These are phyloP conservation scores for Argynnis bischoffii DNA, from an alignment of 2,888 invertebrate species.

Conservation along the genomic window DNA sequence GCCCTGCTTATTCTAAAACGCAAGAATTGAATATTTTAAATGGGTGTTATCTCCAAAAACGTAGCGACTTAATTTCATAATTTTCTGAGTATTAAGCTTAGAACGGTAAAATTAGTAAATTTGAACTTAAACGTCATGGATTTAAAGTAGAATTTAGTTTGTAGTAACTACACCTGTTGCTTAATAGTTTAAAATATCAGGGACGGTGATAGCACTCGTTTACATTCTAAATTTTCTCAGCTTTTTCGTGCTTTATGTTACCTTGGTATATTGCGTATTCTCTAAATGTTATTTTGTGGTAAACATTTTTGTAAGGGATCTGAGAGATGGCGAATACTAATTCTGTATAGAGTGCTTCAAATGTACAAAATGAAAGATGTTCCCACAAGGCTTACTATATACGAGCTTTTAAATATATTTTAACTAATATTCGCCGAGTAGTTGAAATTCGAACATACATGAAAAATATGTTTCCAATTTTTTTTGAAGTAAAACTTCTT, in stretches of 20 bases:
- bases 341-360: too few species aligned
- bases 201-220: conserved; percentile 33
- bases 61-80: conserved; percentile 33
- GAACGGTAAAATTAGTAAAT: neutral
- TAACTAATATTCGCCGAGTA: too few species aligned
- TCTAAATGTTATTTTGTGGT: neutral
- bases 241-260: conserved; percentile 25
- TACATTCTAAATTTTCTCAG: conserved; percentile 32
- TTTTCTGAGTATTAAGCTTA: conserved; percentile 26
- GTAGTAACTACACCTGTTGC: conserved; percentile 32
- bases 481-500: too few species aligned
- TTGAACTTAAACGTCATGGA: neutral
- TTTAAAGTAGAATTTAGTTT: conserved; percentile 17
- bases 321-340: neutral
- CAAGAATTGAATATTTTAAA: conserved; percentile 36
- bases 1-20: conserved; percentile 8
- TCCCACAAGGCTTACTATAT: too few species aligned
- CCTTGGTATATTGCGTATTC: conserved; percentile 25
- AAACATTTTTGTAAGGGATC: neutral
- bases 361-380: too few species aligned
- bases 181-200: conserved; percentile 30
- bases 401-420: too few species aligned
- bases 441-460: too few species aligned
- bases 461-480: too few species aligned
- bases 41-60: conserved; percentile 35